A percentile compares a stretch with the other conserved stretches of the same genome.
Conservation (phyloP, 2,888 invertebrate genomes). For the Tetragonula carbonaria region DNA sequence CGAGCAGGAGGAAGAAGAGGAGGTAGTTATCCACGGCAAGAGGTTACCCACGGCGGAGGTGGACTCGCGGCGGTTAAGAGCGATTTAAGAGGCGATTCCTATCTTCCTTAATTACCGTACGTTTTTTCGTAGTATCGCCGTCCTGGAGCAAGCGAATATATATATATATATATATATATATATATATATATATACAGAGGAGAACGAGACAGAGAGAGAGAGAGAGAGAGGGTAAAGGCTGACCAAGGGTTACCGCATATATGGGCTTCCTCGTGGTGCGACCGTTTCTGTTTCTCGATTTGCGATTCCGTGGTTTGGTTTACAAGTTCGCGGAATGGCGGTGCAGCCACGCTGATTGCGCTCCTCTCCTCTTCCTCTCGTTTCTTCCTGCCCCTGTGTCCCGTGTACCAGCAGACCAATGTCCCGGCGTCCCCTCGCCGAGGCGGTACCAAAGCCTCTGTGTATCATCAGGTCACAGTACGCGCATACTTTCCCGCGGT, state of each 20-base stretch:
- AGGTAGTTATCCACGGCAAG: constrained; percentile 58
- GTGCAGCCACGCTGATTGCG: constrained; percentile 6
- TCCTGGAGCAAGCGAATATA: constrained; percentile 39
- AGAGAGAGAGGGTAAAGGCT: background rate
- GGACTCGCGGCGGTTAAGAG: constrained; percentile 64
- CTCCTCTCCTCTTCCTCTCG: background rate
- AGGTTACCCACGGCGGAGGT: constrained; percentile 53
- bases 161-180: background rate
- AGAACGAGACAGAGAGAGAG: too few species aligned
- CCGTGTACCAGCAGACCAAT: background rate
- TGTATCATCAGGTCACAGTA: constrained; percentile 10
- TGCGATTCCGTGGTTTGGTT: constrained; percentile 66
- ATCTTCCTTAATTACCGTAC: constrained; percentile 80
- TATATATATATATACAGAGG: too few species aligned
- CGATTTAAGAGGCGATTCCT: constrained; percentile 79
- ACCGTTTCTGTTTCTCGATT: constrained; percentile 63
- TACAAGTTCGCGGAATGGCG: constrained; percentile 66
- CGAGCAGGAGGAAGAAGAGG: constrained; percentile 1
- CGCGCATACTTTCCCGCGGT: constrained; percentile 16
- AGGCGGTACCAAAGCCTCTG: background rate
- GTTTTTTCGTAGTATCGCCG: constrained; percentile 69
- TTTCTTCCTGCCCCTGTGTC: background rate
- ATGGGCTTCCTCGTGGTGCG: constrained; percentile 57
- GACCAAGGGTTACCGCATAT: constrained; percentile 52
- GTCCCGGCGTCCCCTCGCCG: background rate